A percentile compares a stretch with the other conserved stretches of the same genome.
Conservation (phyloP, 2,113 vertebrate genomes). For the Dinomys branickii region DNA sequence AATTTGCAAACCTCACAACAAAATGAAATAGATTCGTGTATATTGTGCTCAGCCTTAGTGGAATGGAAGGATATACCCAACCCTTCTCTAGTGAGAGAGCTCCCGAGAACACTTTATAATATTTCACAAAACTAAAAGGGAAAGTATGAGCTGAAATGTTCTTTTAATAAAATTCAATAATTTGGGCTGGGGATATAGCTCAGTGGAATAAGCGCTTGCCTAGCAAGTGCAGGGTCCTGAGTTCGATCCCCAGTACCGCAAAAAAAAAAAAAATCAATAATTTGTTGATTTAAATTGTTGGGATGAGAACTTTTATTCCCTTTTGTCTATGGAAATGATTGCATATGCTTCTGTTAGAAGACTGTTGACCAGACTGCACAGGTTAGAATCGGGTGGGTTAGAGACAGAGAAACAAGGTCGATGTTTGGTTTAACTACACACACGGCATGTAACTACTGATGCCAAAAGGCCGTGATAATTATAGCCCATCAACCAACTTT, state of each 20-base stretch:
- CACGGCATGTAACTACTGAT: neutral
- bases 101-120: neutral
- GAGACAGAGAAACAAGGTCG: neutral
- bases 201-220: no score
- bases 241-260: no score
- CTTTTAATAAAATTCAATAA: neutral
- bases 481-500: neutral
- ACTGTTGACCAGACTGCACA: neutral
- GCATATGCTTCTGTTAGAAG: neutral
- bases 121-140: neutral
- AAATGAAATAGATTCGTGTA: neutral
- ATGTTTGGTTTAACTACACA: neutral
- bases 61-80: neutral
- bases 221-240: no score
- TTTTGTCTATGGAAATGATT: neutral
- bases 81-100: neutral
- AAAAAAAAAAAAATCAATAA: neutral
- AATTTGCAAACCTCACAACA: neutral
- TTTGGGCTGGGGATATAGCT: no score
- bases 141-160: neutral
- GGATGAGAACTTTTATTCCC: neutral
- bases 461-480: neutral
- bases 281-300: constrained; percentile 1
- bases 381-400: neutral
- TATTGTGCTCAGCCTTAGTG: neutral